Evolutionary conservation across 2,797 vertebrate genomes (phyloP), one percentile per base, ranked within the genome.

Genomic region (Trachurus trachurus): DNA sequence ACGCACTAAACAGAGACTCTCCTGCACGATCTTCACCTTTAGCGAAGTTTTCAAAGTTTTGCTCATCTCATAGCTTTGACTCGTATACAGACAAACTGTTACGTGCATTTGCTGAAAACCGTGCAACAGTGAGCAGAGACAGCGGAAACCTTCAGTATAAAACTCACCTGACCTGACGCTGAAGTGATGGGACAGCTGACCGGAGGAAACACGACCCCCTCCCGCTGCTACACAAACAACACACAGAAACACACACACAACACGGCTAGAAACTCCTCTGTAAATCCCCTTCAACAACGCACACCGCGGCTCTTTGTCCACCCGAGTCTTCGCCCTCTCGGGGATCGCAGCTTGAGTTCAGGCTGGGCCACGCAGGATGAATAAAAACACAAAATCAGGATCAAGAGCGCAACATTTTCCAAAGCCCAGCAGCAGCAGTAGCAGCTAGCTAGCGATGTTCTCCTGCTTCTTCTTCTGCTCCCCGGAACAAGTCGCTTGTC

Each of bases 161-260:
- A 78, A 26, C 26, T 26, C 26, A 26, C 26, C 87, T 88, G 84
- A 89, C 90, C 90, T 81, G 83, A 65, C 49, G 76, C 29, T 42
- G 3, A 19, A 16, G 10, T 82, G 85, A 84, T 62, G 78, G 78
- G 73, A 56, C 87, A 83, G 87, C 74, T 85, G 87, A 69, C 56
- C 34, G 19, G 47, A 63, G 59, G 57, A 82, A 26, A 71, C 66
- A 5, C 63, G 67, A 54, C 67, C 66, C 68, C 64, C 45, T 8
- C 12, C 70, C n/a, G 8, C 59, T 0, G 8, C 59, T 0, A 5
- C 70, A 50, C 84, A 45, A 17, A 80, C 63, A 80, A 45, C 50
- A 45, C 50, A 50, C 84, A 45, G 9, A 80, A 60, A 80, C 42
- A 57, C 70, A 45, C 56, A 69, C 45, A n/a, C n/a, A 53, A 56